These are phyloP conservation scores for Callyntrura sp. DNA, from an alignment of 2,888 invertebrate species.

Conservation along the genomic window DNA sequence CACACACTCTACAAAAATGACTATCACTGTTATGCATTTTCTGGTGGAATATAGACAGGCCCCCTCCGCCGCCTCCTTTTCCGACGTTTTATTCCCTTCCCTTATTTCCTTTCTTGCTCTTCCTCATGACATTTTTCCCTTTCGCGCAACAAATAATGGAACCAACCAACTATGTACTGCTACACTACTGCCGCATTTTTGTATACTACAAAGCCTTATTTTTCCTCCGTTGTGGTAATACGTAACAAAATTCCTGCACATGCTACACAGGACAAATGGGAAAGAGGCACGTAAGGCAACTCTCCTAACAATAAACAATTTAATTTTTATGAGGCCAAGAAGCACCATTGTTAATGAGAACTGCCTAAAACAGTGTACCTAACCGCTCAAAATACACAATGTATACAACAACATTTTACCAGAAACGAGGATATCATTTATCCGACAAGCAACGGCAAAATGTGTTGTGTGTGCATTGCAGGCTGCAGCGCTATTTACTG, in stretches of 20 bases:
- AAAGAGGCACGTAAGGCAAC: no score
- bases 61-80: conserved; percentile 73
- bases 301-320: no score
- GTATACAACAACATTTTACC: no score
- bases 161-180: conserved; percentile 22
- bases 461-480: no score
- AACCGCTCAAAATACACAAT: no score
- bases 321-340: no score
- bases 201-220: not conserved
- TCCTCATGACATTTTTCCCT: conserved; percentile 57
- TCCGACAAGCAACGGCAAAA: no score
- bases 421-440: no score
- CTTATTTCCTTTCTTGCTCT: conserved; percentile 60
- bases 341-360: no score
- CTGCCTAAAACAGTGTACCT: no score
- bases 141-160: conserved; percentile 35
- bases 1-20: conserved; percentile 70
- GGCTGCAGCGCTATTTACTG: not conserved
- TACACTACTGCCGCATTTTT: not conserved
- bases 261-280: not conserved
- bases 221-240: not conserved
- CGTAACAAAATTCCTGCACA: conserved; percentile 1
- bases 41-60: conserved; percentile 77
- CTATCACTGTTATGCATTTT: conserved; percentile 76
- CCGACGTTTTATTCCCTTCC: conserved; percentile 71